Evolutionary conservation across 2,888 invertebrate genomes (phyloP), one percentile per base, ranked within the genome.

Genomic region (Meloe dianella): DNA sequence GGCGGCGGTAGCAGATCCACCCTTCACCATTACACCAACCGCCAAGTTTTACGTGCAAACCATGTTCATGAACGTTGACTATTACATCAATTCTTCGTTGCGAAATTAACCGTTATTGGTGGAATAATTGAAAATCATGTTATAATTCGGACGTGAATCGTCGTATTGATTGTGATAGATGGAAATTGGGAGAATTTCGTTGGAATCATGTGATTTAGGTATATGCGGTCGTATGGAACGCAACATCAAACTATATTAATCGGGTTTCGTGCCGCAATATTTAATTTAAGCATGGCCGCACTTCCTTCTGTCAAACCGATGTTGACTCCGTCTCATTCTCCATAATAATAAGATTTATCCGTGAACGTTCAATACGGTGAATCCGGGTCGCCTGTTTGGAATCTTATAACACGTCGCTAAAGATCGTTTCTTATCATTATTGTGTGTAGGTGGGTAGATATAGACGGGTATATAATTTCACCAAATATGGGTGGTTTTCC

Each of bases 281-380:
- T 80, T 81, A 81, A 81, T 82, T 81, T 81, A 80, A 78, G 79
- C 79, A 81, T 80, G 81, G 81, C 80, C 77, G 79, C 78, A 74
- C 73, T 75, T 78, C 78, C 77, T 74, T 71, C 78, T 75, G 77
- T 77, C 78, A 80, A 80, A 80, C 80, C 81, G 80, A 80, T 81
- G 82, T 82, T 82, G 81, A 80, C 80, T 82, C 78, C 81, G 74
- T 80, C 79, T 78, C 80, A 79, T 82, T 82, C 81, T 82, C 76
- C 75, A 76, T 76, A 81, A 78, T 82, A 81, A 82, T 82, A 82
- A 81, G 82, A 82, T 82, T 82, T 82, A 79, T 82, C 77, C 80
- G 78, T 75, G 66, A 73, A 71, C 80, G 79, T 79, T 81, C 80
- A 81, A 81, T 81, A 81, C 78, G 75, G 74, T 76, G 79, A 80